Evolutionary conservation across 2,888 invertebrate genomes (phyloP), one percentile per base, ranked within the genome.

Genomic region (Orgyia antiqua): DNA sequence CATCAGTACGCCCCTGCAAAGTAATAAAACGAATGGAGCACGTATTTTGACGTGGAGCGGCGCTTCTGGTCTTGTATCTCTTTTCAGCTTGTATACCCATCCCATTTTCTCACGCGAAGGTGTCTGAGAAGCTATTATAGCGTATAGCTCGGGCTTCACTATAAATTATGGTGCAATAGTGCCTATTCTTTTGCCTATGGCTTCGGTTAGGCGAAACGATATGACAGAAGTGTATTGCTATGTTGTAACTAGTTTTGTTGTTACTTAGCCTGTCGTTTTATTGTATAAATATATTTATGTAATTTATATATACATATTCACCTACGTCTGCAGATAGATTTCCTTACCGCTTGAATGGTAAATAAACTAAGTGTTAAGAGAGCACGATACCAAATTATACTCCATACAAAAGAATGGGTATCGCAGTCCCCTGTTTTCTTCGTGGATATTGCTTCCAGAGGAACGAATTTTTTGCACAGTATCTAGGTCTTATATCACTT

Each of bases 31-130:
- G 84, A 86, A 79, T 78, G 79, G 75, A 76, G 78, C 86, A 83
- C 84, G 86, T 86, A 86, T 86, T 86, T 86, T 84, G 86, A 86
- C 86, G 86, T 80, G 71, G 73, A 82, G 83, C 83, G 86, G 86
- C 86, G 86, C 86, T 86, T 86, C 86, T 86, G 86, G 80, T 83
- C 79, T 36, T 42, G 41, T 52, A 8, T 79, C 77, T 42, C 62
- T 4, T 45, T 83, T 69, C 30, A 44, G 10, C 72, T 23, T 34
- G 68, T 68, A 47, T 45, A 46, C 33, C 23, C 50, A 39, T 83
- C 78, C 45, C 70, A 6, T 21, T 80, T 65, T 13, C 66, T 40
- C 82, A 45, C 41, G 52, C 65, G 47, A 65, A 78, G 76, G 80
- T 80, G 79, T 77, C 77, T 74, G 78, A 62, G 61, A 77, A 68